These are phyloP conservation scores for Netelia fuscicornis DNA, from an alignment of 2,888 invertebrate genomes.

Conservation along the genomic window DNA sequence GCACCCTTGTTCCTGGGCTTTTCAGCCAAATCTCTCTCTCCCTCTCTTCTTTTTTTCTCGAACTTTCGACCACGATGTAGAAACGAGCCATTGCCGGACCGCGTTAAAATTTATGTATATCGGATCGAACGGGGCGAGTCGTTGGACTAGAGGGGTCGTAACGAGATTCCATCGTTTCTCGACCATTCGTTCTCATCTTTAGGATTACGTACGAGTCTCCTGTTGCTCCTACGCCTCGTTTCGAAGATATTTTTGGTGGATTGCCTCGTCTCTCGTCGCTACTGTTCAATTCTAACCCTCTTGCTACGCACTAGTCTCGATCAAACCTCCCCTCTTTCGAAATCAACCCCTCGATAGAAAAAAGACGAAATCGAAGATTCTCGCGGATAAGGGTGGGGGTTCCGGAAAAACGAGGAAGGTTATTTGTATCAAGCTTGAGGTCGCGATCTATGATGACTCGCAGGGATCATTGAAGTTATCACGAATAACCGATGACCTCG, in stretches of 20 bases:
- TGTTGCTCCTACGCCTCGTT: conserved; percentile 39
- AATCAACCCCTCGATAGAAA: background rate
- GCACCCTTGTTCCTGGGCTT: background rate
- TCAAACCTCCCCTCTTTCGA: background rate
- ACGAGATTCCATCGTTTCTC: conserved; percentile 48
- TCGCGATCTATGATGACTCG: conserved; percentile 6
- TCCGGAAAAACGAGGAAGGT: background rate
- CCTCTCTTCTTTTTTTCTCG: background rate
- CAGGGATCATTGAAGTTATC: conserved; percentile 42
- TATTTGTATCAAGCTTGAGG: background rate
- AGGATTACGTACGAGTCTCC: conserved; percentile 54
- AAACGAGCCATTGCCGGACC: background rate
- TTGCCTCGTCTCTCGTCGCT: conserved; percentile 10
- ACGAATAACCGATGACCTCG: background rate
- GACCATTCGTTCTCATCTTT: conserved; percentile 57
- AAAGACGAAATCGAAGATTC: background rate
- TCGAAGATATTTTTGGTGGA: conserved; percentile 1
- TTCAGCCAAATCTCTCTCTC: background rate
- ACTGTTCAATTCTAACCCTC: background rate
- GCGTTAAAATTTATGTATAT: conserved; percentile 41
- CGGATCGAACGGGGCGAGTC: conserved; percentile 19
- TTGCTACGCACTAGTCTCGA: background rate
- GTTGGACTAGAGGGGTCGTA: conserved; percentile 27
- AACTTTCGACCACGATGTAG: background rate
- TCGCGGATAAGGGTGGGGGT: background rate